phyloP scores from a whole-genome alignment of 2,797 vertebrate genomes.

The Eleutherodactylus coqui region DNA sequence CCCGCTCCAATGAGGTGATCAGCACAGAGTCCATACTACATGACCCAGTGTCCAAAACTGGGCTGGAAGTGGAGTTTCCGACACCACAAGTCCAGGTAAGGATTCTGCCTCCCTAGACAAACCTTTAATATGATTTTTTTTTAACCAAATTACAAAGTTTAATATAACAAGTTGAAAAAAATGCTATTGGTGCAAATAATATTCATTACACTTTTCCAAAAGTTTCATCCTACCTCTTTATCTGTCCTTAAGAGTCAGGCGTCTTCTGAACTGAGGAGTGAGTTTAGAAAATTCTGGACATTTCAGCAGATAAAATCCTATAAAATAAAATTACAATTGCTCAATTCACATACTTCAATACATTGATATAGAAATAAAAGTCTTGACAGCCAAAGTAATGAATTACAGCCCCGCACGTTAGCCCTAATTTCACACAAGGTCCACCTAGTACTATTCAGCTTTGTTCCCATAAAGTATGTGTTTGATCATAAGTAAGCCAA shows the following conservation, averaged over 20 bases:
- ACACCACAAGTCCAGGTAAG: too few relatives aligned
- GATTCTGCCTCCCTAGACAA: too few relatives aligned
- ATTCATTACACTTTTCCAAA: background rate
- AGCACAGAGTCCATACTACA: too few relatives aligned
- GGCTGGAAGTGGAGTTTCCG: too few relatives aligned
- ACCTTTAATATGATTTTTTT: too few relatives aligned
- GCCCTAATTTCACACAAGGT: background rate
- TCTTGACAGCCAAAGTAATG: background rate
- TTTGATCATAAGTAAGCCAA: background rate
- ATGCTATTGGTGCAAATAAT: background rate
- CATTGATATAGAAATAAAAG: background rate
- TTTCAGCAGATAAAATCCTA: slow-evolving; percentile 54
- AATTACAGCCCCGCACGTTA: background rate
- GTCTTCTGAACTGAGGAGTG: slow-evolving; percentile 5
- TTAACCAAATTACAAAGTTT: too few relatives aligned
- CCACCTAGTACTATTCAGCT: background rate
- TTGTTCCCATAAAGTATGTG: background rate
- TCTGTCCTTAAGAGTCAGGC: background rate
- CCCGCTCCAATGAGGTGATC: too few relatives aligned
- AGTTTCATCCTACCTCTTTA: slow-evolving; percentile 18
- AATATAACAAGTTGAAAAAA: too few relatives aligned
- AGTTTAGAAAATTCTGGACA: background rate
- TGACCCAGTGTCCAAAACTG: too few relatives aligned
- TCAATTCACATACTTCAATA: background rate
- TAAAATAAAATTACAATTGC: slow-evolving; percentile 12